A percentile compares a stretch with the other conserved stretches of the same genome.
phyloP scores from a whole-genome alignment of 2,113 vertebrate species.

The Semnornis frantzii region DNA sequence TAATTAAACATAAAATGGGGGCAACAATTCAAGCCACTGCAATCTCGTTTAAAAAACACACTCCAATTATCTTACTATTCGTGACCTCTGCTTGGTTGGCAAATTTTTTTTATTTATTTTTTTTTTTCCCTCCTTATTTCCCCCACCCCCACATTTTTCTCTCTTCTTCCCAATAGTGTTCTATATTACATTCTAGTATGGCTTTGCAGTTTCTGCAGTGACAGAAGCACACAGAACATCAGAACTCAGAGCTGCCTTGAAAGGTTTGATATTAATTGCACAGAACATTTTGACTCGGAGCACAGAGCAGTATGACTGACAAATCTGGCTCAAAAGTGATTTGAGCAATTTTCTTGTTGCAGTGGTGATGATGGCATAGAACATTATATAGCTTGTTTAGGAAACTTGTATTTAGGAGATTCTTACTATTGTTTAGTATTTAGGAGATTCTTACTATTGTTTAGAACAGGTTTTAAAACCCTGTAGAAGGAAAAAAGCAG shows the following conservation, averaged over 20 bases:
- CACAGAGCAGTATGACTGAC: slow-evolving; percentile 49
- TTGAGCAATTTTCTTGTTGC: slow-evolving; percentile 46
- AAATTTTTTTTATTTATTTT: background rate
- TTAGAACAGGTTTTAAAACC: slow-evolving; percentile 10
- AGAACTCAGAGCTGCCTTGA: slow-evolving; percentile 2
- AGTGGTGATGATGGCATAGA: slow-evolving; percentile 51
- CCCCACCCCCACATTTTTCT: background rate
- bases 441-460: slow-evolving; percentile 36
- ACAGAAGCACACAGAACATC: background rate
- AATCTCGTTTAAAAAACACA: slow-evolving; percentile 11
- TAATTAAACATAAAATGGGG: slow-evolving; percentile 65
- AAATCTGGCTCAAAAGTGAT: slow-evolving; percentile 12
- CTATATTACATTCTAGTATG: background rate
- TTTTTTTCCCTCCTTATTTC: background rate
- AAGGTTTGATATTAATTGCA: slow-evolving; percentile 59
- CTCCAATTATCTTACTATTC: slow-evolving; percentile 29
- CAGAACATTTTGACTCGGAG: slow-evolving; percentile 45
- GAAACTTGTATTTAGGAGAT: slow-evolving; percentile 29
- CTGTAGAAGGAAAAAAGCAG: background rate
- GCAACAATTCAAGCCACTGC: slow-evolving; percentile 41
- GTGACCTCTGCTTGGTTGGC: background rate
- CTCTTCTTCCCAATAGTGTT: background rate
- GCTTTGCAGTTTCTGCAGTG: background rate
- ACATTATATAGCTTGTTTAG: slow-evolving; percentile 49
- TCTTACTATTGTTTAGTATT: slow-evolving; percentile 53